Base-by-base conservation (phyloP, 2,888 invertebrate genomes). In the Polietes domitor region DNA sequence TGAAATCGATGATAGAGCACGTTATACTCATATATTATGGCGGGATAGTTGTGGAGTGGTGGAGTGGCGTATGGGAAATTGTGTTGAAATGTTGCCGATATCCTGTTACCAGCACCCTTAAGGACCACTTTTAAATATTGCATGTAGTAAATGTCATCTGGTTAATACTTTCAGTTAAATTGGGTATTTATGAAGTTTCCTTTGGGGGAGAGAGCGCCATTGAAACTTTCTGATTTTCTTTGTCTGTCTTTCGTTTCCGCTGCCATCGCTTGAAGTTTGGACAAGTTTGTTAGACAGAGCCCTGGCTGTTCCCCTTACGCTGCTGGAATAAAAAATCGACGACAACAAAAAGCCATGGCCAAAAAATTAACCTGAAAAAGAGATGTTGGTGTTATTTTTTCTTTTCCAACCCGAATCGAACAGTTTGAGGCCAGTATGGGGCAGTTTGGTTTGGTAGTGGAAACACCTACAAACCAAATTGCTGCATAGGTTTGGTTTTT, bases 141-240 rank as follows among this genome's bases (percentile, higher is more conserved):
- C 43, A 58, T 71, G n/a, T 76, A 76, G 81, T 79, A 84, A 84
- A 76, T 79, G 84, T 81, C 83, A 83, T 74, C 83, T 83, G 80
- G 71, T 80, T 81, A 84, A 81, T 79, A 77, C 84, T 84, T 84
- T 83, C 74, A 77, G 83, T 80, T 81, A 76, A 81, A 75, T 84
- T 81, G 28, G 78, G 73, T 84, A 84, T 84, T 81, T 81, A 78
- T 81, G 75, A 84, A 84, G 65, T 73, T 68, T 78, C 84, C 63
- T 41, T 5, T 19, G 19, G 65, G 10, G 10, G 75, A 50, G 73
- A 73, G 19, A 41, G 28, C 26, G 28, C 41, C 71, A 75, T 37
- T 72, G 32, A 55, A 26, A 77, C 68, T 77, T 83, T 77, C 5
- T 73, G 73, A 76, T 83, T 79, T 82, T 76, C 58, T 75, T 82